These are phyloP conservation scores for Ammodramus savannarum DNA, from an alignment of 2,113 vertebrate species.

Conservation along the genomic window DNA sequence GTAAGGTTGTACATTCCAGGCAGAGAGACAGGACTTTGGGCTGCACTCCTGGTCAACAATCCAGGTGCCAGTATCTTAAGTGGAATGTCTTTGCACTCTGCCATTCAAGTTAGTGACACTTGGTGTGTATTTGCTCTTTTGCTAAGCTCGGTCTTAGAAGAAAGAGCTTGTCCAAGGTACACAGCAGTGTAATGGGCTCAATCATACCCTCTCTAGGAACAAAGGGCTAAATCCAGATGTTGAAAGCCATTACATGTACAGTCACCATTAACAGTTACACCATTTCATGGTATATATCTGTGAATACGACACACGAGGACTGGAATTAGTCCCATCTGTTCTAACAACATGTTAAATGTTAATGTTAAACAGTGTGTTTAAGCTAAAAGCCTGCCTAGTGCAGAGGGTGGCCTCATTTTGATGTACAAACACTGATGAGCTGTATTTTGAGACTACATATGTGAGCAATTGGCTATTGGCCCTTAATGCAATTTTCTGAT, in stretches of 20 bases:
- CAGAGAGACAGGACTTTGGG: not conserved
- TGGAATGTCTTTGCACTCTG: not conserved
- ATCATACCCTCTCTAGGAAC: not conserved
- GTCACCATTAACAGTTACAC: not conserved
- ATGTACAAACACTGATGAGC: not conserved
- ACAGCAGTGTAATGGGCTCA: not conserved
- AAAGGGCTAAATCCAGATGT: not conserved
- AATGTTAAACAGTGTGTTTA: not conserved
- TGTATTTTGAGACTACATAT: not conserved
- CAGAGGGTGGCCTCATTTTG: not conserved
- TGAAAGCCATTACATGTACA: not conserved
- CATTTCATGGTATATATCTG: not conserved
- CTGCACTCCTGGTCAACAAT: not conserved
- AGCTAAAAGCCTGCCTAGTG: not conserved
- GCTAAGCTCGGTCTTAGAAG: not conserved
- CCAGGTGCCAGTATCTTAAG: not conserved
- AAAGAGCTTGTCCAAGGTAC: not conserved
- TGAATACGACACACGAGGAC: not conserved
- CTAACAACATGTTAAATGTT: not conserved
- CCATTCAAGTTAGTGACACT: not conserved
- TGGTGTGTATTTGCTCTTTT: not conserved
- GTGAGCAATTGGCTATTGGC: not conserved
- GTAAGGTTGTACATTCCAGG: not conserved
- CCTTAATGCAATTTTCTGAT: not conserved
- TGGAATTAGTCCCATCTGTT: constrained; percentile 1